Base-by-base conservation (phyloP, 2,888 invertebrate species). In the Epinotia bilunana region DNA sequence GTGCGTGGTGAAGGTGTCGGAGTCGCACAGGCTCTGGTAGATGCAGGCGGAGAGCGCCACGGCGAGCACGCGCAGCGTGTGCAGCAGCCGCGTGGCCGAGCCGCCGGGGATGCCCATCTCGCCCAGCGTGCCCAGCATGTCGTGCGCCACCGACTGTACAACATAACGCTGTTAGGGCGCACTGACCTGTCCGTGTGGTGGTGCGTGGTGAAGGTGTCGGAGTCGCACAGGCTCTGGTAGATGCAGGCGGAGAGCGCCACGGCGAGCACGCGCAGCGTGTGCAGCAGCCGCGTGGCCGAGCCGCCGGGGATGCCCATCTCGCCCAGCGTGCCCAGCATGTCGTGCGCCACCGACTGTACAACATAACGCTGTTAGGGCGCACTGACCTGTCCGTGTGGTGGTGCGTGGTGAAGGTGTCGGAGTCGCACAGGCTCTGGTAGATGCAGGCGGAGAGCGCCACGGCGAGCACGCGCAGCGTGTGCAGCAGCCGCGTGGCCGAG, bases 161-260 rank as follows among this genome's bases (percentile, higher is more conserved):
- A 43, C 13, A 63, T 18, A 0, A 33, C 13, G n/a, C 12, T 53
- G n/a, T 53, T 53, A 33, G 33, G 7, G 6, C 6, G 1, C 6
- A 33, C 84, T 83, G 62, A 92, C 93, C 88, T 82, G 64, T 92
- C 91, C 18, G 71, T 46, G 67, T 91, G 90, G 78, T 91, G 88
- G 57, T 93, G 93, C 77, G 91, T 91, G 79, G 92, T 87, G 81
- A 93, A 92, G 0, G 92, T 90, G 75, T 94, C 93, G 0, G 93
- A 98, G 88, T 98, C 98, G 86, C 99, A 99, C 20, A 99, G 95
- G 61, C 99, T 99, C 93, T 99, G 99, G 92, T 99, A 99, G 84
- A 99, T 98, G 91, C 99, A 99, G 28, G 99, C 98, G n/a, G 99
- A 99, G 16, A 99, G 94, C 0, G 99, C 99, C 12, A 99, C 98